Evolutionary conservation across 2,888 invertebrate species (phyloP), one percentile per base, ranked within the genome.

Genomic region (Aphodius sticticus): DNA sequence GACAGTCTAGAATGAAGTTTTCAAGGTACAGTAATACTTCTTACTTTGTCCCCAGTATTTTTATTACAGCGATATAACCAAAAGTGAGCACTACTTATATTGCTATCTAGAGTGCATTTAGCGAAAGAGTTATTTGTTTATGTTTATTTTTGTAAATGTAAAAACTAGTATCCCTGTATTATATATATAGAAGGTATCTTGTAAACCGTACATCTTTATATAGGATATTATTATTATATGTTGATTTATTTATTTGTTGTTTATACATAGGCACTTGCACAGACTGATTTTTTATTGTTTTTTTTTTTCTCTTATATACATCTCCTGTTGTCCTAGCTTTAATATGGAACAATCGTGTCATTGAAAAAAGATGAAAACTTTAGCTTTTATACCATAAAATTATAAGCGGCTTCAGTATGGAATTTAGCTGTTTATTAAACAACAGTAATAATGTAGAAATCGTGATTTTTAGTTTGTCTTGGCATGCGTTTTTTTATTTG

Each of bases 1-100:
- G 90, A 95, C 95, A 76, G 89, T 89, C 80, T 89, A 88, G 87
- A 74, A 1, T 9, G 53, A 53, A 53, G 1, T 53, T 2, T 53
- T 9, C 53, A 70, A 70, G 26, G 70, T 70, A 70, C 70, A 70
- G 53, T 53, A 12, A 12, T 53, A 9, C 7, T 53, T 53, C 12
- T 7, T 53, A 53, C 53, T 53, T 53, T 53, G 53, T 53, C 53
- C 26, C 53, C 53, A 53, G 53, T 53, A 53, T 53, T 53, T 53
- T 53, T 53, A 53, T 53, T 53, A 12, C 12, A 53, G 53, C 53
- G 53, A 53, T 53, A 53, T 53, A 9, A 53, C 12, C 53, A 53
- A 53, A 53, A 53, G 53, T 53, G 53, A 53, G 53, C 53, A 53
- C 53, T 53, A 53, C 12, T 9, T 53, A 26, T 26, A 26, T 53